phyloP scores from a whole-genome alignment of 2,888 invertebrate species.

The Steromphala cineraria region DNA sequence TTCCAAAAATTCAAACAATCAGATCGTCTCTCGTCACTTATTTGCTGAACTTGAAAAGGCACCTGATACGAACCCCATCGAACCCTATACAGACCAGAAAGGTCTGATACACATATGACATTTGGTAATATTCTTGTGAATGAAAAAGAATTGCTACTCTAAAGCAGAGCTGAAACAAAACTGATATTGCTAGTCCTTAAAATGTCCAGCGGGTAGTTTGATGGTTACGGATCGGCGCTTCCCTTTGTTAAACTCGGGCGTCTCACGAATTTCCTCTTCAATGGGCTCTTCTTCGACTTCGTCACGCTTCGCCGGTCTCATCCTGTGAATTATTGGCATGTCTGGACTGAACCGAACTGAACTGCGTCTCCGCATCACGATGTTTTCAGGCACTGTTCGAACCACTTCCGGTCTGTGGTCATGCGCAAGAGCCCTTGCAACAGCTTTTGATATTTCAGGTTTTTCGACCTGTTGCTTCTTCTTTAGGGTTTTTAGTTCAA shows the following conservation, averaged over 20 bases:
- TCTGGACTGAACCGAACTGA: background rate
- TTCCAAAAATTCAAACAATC: no score
- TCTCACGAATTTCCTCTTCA: background rate
- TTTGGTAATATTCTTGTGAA: no score
- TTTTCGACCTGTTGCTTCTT: background rate
- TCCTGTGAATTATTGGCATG: background rate
- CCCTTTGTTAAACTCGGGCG: background rate
- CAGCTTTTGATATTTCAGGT: background rate
- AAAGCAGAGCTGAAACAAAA: no score
- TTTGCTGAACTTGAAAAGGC: no score
- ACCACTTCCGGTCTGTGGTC: conserved; percentile 12
- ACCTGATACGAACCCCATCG: no score
- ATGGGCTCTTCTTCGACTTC: background rate
- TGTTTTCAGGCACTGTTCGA: conserved; percentile 13
- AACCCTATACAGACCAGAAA: no score
- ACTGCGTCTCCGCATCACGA: conserved; percentile 16
- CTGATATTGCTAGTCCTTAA: background rate
- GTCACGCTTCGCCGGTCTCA: background rate
- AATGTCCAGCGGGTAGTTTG: background rate
- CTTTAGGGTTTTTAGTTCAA: background rate
- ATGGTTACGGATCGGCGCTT: background rate
- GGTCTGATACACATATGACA: no score
- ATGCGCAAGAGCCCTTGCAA: background rate
- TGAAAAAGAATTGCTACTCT: no score
- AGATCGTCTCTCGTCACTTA: no score